Evolutionary conservation across 2,888 invertebrate genomes (phyloP).

Genomic region (Himalopsyche tibetana): DNA sequence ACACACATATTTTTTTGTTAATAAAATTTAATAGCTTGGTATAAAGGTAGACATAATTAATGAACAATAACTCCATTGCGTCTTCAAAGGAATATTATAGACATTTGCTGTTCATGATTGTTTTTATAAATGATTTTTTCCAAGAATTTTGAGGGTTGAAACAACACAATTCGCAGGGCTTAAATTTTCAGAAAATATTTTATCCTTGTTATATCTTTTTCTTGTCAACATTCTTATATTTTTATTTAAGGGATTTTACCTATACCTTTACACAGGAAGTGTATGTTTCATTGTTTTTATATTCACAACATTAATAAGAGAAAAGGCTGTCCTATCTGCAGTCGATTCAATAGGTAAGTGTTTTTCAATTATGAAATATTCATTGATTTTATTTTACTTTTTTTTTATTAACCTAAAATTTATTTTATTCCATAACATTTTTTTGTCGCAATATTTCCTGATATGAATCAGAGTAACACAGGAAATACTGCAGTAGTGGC

Average conservation of each 20-base stretch:
- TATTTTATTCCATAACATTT: too few species aligned
- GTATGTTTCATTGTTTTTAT: slow-evolving; percentile 86
- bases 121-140: too few species aligned
- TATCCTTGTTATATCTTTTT: not conserved
- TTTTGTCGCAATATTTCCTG: too few species aligned
- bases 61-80: not conserved
- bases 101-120: too few species aligned
- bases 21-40: too few species aligned
- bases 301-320: slow-evolving; percentile 81
- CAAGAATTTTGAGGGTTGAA: not conserved
- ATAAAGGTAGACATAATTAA: not conserved
- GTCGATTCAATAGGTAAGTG: slow-evolving; percentile 53
- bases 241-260: slow-evolving; percentile 84
- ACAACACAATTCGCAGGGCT: not conserved
- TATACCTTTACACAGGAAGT: slow-evolving; percentile 87
- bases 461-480: too few species aligned
- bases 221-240: not conserved
- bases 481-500: too few species aligned
- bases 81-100: not conserved
- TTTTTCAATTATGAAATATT: too few species aligned
- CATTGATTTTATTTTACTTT: too few species aligned
- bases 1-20: too few species aligned
- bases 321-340: slow-evolving; percentile 75
- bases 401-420: too few species aligned
- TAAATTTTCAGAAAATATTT: not conserved